These are phyloP conservation scores for Pelobates cultripes DNA, from an alignment of 2,797 vertebrate species.

Conservation along the genomic window DNA sequence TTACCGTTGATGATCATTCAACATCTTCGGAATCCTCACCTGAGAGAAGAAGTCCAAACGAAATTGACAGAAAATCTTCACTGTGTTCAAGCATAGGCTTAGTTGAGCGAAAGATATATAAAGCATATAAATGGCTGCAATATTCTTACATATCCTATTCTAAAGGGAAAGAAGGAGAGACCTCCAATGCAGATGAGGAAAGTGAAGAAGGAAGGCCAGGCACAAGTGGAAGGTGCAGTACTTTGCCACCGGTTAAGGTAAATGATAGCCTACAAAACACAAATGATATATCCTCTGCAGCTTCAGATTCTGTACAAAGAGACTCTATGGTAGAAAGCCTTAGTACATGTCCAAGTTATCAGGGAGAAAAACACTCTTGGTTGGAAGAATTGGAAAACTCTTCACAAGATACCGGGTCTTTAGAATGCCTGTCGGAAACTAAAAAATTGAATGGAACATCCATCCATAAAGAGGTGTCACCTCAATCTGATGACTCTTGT, in stretches of 20 bases:
- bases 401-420: slow-evolving; percentile 64
- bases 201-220: slow-evolving; percentile 73
- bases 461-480: slow-evolving; percentile 69
- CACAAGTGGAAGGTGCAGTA: slow-evolving; percentile 70
- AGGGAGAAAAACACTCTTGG: slow-evolving; percentile 62
- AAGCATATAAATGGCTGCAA: slow-evolving; percentile 81
- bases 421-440: slow-evolving; percentile 72
- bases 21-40: slow-evolving; percentile 79
- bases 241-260: slow-evolving; percentile 42
- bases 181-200: slow-evolving; percentile 67
- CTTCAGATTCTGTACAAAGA: slow-evolving; percentile 68
- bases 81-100: slow-evolving; percentile 74
- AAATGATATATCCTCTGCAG: slow-evolving; percentile 63
- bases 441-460: slow-evolving; percentile 79
- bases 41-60: slow-evolving; percentile 66
- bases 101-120: slow-evolving; percentile 79
- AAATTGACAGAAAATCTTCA: slow-evolving; percentile 68
- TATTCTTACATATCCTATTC: slow-evolving; percentile 80
- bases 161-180: slow-evolving; percentile 73
- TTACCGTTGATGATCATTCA: slow-evolving; percentile 85
- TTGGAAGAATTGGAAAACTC: slow-evolving; percentile 67
- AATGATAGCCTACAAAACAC: slow-evolving; percentile 56
- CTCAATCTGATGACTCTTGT: slow-evolving; percentile 70
- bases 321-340: slow-evolving; percentile 63
- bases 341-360: slow-evolving; percentile 61